Percentiles rank a stretch among this genome's conserved stretches.
Evolutionary conservation across 2,797 vertebrate genomes (phyloP).

Genomic region (Otolemur crassicaudatus): DNA sequence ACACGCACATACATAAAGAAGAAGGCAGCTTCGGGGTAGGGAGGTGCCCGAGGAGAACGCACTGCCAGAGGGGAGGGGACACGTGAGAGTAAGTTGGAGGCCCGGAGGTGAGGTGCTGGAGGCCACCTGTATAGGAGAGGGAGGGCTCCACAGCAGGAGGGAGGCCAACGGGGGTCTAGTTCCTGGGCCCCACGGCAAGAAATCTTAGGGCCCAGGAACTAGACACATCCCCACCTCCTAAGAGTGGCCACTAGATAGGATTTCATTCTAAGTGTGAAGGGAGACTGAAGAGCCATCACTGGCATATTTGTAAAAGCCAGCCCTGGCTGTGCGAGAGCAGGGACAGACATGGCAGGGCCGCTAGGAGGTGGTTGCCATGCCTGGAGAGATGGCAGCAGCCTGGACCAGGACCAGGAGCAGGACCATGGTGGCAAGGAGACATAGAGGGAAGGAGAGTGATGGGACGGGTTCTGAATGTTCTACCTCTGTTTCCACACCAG

Average conservation of each 20-base stretch:
- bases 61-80: neutral
- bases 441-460: neutral
- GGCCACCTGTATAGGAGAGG: neutral
- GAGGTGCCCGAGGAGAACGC: accelerated
- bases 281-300: neutral
- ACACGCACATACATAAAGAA: neutral
- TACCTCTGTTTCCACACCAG: neutral
- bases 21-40: neutral
- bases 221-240: too few relatives aligned
- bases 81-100: neutral
- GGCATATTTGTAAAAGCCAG: neutral
- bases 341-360: neutral
- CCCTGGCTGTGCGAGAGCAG: neutral
- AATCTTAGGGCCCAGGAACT: neutral
- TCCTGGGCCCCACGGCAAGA: neutral
- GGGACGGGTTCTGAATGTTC: neutral
- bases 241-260: neutral
- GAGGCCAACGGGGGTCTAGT: neutral
- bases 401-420: too few relatives aligned
- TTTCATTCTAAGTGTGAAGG: neutral
- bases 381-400: neutral
- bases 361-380: neutral
- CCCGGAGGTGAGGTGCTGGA: neutral
- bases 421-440: neutral
- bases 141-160: neutral